Percentiles rank a stretch among this genome's conserved stretches.
Conservation (phyloP, 2,888 invertebrate genomes). For the Ganaspis brasiliensis region DNA sequence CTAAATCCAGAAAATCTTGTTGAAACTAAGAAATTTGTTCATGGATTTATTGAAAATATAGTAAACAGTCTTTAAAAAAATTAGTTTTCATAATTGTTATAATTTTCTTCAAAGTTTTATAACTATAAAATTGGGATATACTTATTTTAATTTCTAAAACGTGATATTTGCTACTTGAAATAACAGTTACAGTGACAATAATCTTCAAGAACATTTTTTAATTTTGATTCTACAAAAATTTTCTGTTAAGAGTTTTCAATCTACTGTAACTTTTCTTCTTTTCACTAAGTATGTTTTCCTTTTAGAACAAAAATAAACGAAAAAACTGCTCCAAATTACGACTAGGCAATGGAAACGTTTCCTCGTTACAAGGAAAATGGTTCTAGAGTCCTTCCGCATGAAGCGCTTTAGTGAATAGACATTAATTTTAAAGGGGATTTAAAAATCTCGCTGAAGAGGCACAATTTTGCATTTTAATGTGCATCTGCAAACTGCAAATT, state of each 20-base stretch:
- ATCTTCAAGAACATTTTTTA: background rate
- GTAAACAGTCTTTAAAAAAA: no score
- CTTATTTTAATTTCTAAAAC: no score
- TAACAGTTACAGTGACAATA: background rate
- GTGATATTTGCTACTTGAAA: no score
- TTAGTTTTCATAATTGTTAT: no score
- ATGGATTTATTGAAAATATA: no score
- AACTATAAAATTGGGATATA: no score
- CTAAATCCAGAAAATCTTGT: no score
- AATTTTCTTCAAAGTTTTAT: no score
- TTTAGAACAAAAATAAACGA: background rate
- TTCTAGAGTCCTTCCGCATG: background rate
- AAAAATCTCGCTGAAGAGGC: background rate
- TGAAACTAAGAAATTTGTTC: no score
- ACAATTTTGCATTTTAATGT: background rate
- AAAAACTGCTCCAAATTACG: background rate
- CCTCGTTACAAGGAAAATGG: conserved; percentile 2
- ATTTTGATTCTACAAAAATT: background rate
- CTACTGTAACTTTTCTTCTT: background rate
- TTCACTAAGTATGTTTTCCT: background rate
- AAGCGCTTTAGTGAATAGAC: conserved; percentile 4
- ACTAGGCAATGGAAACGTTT: conserved; percentile 21
- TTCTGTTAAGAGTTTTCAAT: background rate
- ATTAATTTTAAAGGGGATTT: conserved; percentile 14
- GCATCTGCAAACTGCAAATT: background rate